A percentile compares a stretch with the other conserved stretches of the same genome.
Evolutionary conservation across 2,888 invertebrate species (phyloP).

Genomic region (Erpobdella octoculata): DNA sequence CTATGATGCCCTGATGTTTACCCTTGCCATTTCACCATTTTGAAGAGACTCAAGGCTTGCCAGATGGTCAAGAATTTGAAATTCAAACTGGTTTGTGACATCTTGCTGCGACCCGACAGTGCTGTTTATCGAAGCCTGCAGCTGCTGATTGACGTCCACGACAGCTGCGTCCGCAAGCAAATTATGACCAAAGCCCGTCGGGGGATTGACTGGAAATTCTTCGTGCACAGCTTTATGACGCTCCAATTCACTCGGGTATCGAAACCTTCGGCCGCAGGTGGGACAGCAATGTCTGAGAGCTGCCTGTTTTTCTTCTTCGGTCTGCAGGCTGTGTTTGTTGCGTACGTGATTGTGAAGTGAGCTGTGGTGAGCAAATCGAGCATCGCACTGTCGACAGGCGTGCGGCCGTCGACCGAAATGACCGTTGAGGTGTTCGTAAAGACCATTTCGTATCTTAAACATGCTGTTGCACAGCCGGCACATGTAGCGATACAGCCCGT

Average conservation of each 20-base stretch:
- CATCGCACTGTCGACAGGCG: constrained; percentile 33
- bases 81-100: constrained; percentile 12
- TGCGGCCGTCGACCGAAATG: constrained; percentile 34
- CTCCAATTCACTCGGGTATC: constrained; percentile 34
- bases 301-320: constrained; percentile 32
- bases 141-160: not conserved
- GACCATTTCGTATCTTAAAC: constrained; percentile 33
- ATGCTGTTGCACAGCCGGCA: constrained; percentile 33
- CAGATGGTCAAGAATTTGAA: constrained; percentile 21
- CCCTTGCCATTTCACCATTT: not conserved
- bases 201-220: constrained; percentile 12
- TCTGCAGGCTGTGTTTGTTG: constrained; percentile 33
- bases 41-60: constrained; percentile 2
- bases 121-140: not conserved
- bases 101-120: not conserved
- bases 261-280: constrained; percentile 30
- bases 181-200: not conserved
- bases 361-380: constrained; percentile 34
- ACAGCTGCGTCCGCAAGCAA: not conserved
- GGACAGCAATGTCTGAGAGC: constrained; percentile 27
- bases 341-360: constrained; percentile 35
- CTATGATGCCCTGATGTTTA: not conserved
- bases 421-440: constrained; percentile 36
- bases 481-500: constrained; percentile 31
- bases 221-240: constrained; percentile 29